Evolutionary conservation across 2,113 vertebrate species (phyloP).

Genomic region (Silurus meridionalis): DNA sequence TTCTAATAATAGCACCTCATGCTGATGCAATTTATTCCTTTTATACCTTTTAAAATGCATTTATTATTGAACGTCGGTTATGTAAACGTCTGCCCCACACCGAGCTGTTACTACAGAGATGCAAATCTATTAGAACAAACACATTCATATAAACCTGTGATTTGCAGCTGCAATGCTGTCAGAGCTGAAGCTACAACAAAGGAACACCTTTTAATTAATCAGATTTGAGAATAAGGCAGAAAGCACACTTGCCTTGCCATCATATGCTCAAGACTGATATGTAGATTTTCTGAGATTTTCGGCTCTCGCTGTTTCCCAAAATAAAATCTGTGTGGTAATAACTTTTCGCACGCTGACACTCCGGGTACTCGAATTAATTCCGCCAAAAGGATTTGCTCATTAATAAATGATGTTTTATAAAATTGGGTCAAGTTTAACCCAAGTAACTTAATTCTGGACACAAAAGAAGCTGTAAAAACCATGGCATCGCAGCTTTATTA

Average conservation of each 20-base stretch:
- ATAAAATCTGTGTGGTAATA: background rate
- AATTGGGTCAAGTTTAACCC: background rate
- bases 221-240: background rate
- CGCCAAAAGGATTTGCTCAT: conserved; percentile 4
- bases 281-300: background rate
- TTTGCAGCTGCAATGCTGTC: background rate
- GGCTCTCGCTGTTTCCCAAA: background rate
- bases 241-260: background rate
- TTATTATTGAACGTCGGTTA: background rate
- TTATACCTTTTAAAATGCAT: background rate
- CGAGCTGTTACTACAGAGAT: background rate
- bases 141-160: background rate
- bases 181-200: background rate
- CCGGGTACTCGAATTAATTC: background rate
- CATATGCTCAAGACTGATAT: background rate
- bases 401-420: conserved; percentile 7
- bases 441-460: background rate
- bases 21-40: background rate
- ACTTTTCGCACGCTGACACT: background rate
- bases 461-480: background rate
- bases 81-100: background rate
- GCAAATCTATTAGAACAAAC: background rate
- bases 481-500: background rate
- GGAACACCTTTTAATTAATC: background rate
- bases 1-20: background rate